Conservation (phyloP, 2,888 invertebrate species). For the Xanthorhoe spadicearia region DNA sequence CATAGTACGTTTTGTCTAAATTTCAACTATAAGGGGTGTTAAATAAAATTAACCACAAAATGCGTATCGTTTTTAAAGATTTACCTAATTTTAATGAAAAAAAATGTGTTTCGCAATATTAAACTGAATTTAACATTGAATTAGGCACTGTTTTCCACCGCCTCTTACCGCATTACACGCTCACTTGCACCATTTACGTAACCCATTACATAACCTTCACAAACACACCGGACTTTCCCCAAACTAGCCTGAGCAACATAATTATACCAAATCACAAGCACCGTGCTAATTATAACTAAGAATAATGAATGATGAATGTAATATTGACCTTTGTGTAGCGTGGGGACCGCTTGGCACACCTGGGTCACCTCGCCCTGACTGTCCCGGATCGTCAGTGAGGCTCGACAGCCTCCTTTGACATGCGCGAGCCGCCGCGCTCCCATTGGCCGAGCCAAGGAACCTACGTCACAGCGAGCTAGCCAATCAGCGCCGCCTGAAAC, state of each 20-base stretch:
- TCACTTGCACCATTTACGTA: constrained; percentile 35
- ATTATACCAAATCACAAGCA: constrained; percentile 44
- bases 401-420: constrained; percentile 66
- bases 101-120: not conserved
- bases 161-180: not conserved
- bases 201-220: constrained; percentile 43
- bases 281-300: constrained; percentile 38
- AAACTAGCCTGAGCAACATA: constrained; percentile 20
- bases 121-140: not conserved
- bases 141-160: not conserved
- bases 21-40: no score
- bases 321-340: constrained; percentile 73
- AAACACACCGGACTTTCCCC: constrained; percentile 22
- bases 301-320: constrained; percentile 40
- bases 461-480: constrained; percentile 72
- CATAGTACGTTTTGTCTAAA: no score
- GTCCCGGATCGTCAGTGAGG: constrained; percentile 58
- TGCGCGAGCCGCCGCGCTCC: constrained; percentile 61
- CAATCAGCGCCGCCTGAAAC: constrained; percentile 72
- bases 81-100: no score
- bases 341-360: constrained; percentile 78
- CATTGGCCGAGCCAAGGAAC: constrained; percentile 68
- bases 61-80: no score
- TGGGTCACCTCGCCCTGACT: constrained; percentile 80
- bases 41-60: no score